A percentile compares a stretch with the other conserved stretches of the same genome.
phyloP scores from a whole-genome alignment of 2,888 invertebrate genomes.

The Eilema caniola region DNA sequence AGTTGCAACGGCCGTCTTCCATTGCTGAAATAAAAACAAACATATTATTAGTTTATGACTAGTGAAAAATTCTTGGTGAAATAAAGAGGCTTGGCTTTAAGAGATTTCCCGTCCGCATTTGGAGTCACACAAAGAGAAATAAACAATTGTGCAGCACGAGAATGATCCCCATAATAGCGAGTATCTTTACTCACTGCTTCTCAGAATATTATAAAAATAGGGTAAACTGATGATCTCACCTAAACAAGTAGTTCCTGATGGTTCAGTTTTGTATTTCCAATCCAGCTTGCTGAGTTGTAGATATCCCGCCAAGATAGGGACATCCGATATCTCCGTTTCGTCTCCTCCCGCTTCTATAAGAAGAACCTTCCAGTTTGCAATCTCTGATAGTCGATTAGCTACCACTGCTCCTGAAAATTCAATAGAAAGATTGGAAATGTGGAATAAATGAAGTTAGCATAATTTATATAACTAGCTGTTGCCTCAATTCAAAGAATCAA shows the following conservation, averaged over 20 bases:
- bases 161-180: too few relatives aligned
- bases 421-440: not conserved
- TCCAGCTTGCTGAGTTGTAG: conserved; percentile 95
- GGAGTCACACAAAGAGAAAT: too few relatives aligned
- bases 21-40: conserved; percentile 87
- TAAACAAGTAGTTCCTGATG: conserved; percentile 92
- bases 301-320: conserved; percentile 95
- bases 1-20: conserved; percentile 94
- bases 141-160: too few relatives aligned
- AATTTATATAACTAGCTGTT: too few relatives aligned
- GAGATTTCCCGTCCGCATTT: too few relatives aligned
- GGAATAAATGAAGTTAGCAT: too few relatives aligned
- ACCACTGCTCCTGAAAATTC: conserved; percentile 90
- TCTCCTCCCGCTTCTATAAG: conserved; percentile 95
- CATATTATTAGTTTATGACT: too few relatives aligned
- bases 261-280: conserved; percentile 97
- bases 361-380: conserved; percentile 93
- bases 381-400: conserved; percentile 93
- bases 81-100: too few relatives aligned
- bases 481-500: too few relatives aligned
- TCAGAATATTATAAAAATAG: not conserved
- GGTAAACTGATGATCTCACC: conserved; percentile 82
- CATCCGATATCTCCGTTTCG: conserved; percentile 96
- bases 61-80: too few relatives aligned
- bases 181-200: not conserved